phyloP scores from a whole-genome alignment of 2,888 invertebrate genomes.

The Megamerina dolium region DNA sequence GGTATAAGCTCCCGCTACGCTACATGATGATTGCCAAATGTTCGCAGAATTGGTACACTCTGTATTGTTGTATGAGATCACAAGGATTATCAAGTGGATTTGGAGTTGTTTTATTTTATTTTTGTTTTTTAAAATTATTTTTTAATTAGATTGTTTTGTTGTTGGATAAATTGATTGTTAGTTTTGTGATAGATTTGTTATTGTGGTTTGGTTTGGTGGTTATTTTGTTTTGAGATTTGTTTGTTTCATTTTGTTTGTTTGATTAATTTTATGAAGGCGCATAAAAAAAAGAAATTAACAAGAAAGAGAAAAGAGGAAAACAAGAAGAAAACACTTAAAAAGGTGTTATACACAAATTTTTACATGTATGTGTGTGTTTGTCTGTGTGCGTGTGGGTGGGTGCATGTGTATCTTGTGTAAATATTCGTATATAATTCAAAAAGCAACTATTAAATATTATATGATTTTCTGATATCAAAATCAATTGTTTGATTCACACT shows the following conservation, averaged over 20 bases:
- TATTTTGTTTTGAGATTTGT: neutral
- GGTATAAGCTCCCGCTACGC: slow-evolving; percentile 50
- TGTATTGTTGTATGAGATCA: slow-evolving; percentile 20
- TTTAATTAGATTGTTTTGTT: slow-evolving; percentile 1
- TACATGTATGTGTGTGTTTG: slow-evolving; percentile 10
- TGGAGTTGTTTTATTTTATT: slow-evolving; percentile 2
- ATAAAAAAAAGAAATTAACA: slow-evolving; percentile 10
- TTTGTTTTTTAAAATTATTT: too few species aligned
- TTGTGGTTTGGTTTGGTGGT: slow-evolving; percentile 2
- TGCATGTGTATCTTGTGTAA: too few species aligned
- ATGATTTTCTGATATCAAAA: too few species aligned
- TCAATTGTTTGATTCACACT: too few species aligned
- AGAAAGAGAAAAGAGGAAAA: slow-evolving; percentile 17
- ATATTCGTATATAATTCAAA: too few species aligned
- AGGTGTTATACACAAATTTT: too few species aligned
- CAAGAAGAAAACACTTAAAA: slow-evolving; percentile 16
- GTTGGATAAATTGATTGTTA: slow-evolving; percentile 6
- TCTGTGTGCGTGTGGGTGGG: too few species aligned
- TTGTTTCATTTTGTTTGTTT: slow-evolving; percentile 7
- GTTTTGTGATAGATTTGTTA: slow-evolving; percentile 2
- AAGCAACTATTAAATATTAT: too few species aligned
- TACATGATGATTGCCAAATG: slow-evolving; percentile 50
- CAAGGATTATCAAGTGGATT: slow-evolving; percentile 13
- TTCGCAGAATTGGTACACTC: slow-evolving; percentile 51
- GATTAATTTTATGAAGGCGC: slow-evolving; percentile 9